Conservation (phyloP, 2,888 invertebrate species). For the Dicyrtoma fusca region DNA sequence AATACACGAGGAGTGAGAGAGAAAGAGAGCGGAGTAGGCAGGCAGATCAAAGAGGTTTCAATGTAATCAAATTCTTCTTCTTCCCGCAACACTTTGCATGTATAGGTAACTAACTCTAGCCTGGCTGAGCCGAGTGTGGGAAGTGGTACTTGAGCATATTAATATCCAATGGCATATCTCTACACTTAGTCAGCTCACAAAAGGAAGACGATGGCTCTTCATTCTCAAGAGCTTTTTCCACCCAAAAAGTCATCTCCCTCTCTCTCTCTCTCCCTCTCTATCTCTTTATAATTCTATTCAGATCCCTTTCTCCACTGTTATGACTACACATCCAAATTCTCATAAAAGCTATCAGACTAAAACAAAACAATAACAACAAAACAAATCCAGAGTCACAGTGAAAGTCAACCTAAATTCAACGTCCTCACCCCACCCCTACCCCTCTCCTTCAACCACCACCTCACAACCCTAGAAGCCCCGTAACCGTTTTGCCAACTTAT, state of each 20-base stretch:
- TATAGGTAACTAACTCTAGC: not conserved
- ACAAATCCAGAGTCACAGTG: too few species aligned
- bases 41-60: conserved; percentile 42
- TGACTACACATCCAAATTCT: too few species aligned
- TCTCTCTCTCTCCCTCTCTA: conserved; percentile 1
- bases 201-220: conserved; percentile 43
- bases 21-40: not conserved
- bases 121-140: conserved; percentile 9
- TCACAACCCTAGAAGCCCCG: too few species aligned
- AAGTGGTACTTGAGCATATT: conserved; percentile 37
- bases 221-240: conserved; percentile 41
- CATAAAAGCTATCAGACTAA: too few species aligned
- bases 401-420: too few species aligned
- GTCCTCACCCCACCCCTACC: too few species aligned
- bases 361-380: too few species aligned
- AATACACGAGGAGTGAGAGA: conserved; percentile 16
- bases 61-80: conserved; percentile 29
- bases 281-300: not conserved
- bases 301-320: too few species aligned
- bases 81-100: not conserved
- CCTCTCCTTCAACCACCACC: too few species aligned
- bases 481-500: conserved; percentile 6
- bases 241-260: not conserved
- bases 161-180: conserved; percentile 37
- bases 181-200: conserved; percentile 34